phyloP scores from a whole-genome alignment of 23 tunicate species.

The Trididemnum nubilum region DNA sequence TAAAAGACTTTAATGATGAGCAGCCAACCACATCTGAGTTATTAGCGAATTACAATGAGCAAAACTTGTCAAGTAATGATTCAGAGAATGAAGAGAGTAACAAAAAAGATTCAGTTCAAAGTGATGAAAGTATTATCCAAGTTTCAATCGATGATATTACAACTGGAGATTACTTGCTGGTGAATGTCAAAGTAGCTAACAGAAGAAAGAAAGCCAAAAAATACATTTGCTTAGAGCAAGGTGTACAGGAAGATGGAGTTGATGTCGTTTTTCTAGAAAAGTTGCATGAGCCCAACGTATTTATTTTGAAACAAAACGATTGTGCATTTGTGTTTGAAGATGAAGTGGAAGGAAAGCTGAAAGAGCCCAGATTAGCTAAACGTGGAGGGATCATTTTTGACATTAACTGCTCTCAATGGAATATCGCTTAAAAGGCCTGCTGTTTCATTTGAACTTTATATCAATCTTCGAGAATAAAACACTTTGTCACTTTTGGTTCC shows the following conservation, averaged over 20 bases:
- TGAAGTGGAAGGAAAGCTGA: background rate
- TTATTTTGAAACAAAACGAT: background rate
- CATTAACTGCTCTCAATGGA: background rate
- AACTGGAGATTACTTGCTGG: background rate
- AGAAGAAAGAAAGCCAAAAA: background rate
- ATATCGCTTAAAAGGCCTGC: background rate
- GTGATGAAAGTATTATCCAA: slow-evolving; percentile 7
- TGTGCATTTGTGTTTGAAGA: background rate
- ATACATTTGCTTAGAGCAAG: background rate
- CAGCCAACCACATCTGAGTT: slow-evolving; percentile 2
- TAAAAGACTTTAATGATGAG: background rate
- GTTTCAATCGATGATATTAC: background rate
- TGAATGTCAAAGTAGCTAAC: background rate
- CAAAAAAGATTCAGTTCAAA: background rate
- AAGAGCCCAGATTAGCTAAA: background rate
- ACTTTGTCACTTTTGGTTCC: too few relatives aligned
- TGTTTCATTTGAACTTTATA: background rate
- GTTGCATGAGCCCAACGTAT: background rate
- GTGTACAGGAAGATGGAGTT: background rate
- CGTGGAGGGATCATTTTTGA: background rate
- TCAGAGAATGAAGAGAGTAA: background rate
- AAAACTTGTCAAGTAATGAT: background rate
- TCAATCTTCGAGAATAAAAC: too few relatives aligned
- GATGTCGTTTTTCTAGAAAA: background rate
- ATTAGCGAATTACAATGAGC: background rate